These are phyloP conservation scores for Andricus quercusramuli DNA, from an alignment of 2,888 invertebrate genomes.

Conservation along the genomic window DNA sequence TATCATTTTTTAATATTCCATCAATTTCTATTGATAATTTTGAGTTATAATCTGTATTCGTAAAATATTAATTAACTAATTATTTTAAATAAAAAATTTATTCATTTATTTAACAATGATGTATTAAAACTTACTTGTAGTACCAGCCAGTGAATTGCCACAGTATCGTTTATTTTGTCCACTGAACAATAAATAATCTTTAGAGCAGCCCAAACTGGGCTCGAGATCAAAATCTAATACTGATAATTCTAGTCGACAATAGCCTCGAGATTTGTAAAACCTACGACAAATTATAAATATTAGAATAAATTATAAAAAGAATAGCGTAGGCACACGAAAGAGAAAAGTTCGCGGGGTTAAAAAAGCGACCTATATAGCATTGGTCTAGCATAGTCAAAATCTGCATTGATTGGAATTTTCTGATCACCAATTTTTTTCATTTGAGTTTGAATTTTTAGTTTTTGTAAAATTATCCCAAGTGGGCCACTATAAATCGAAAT, in stretches of 20 bases:
- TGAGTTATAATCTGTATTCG: background rate
- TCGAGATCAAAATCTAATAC: constrained; percentile 79
- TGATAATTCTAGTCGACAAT: constrained; percentile 75
- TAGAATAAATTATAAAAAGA: constrained; percentile 4
- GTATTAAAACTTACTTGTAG: constrained; percentile 68
- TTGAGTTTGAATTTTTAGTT: too few relatives aligned
- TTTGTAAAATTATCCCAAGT: too few relatives aligned
- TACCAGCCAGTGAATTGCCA: constrained; percentile 74
- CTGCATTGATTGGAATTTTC: too few relatives aligned
- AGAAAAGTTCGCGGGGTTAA: too few relatives aligned
- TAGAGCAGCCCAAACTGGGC: constrained; percentile 75
- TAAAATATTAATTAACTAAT: background rate
- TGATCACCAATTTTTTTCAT: too few relatives aligned
- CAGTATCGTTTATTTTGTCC: constrained; percentile 76
- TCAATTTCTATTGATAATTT: background rate
- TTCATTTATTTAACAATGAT: background rate
- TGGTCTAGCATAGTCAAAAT: too few relatives aligned
- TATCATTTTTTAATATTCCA: background rate
- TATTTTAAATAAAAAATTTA: background rate
- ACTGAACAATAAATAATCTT: constrained; percentile 77
- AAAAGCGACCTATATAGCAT: too few relatives aligned
- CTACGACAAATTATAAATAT: constrained; percentile 63
- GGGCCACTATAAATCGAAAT: too few relatives aligned
- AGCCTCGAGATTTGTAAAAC: constrained; percentile 75
- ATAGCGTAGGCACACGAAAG: too few relatives aligned